Evolutionary conservation across 2,888 invertebrate genomes (phyloP).

Genomic region (Apodemia duryi): DNA sequence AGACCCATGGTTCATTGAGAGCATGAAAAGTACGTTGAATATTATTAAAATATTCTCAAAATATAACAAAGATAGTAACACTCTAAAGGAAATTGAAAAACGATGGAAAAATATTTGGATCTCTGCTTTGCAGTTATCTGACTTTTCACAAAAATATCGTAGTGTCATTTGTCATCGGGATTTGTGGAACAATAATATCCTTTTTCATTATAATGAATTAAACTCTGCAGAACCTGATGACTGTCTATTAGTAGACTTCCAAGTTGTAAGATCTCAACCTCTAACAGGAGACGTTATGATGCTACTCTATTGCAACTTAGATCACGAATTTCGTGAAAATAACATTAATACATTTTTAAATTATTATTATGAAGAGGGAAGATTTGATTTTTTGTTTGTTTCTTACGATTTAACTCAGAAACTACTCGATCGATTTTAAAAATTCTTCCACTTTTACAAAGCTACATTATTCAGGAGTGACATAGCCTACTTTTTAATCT

Average conservation of each 20-base stretch:
- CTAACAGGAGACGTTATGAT: constrained; percentile 82
- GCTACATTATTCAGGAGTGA: too few species aligned
- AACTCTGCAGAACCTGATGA: constrained; percentile 59
- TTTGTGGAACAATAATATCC: constrained; percentile 82
- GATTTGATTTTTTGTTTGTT: too few species aligned
- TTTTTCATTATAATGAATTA: constrained; percentile 66
- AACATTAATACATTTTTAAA: constrained; percentile 70
- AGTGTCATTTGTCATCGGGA: constrained; percentile 81
- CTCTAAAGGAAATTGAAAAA: constrained; percentile 42
- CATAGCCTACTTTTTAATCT: too few species aligned
- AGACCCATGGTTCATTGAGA: constrained; percentile 56
- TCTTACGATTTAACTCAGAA: too few species aligned
- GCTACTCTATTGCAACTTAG: constrained; percentile 75
- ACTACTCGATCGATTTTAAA: too few species aligned
- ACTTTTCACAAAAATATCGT: constrained; percentile 49
- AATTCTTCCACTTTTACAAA: too few species aligned
- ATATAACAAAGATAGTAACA: constrained; percentile 38
- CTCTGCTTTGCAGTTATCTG: constrained; percentile 43
- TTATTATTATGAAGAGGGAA: constrained; percentile 71
- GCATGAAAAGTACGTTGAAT: constrained; percentile 55
- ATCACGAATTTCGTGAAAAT: constrained; percentile 64
- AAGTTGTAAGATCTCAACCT: constrained; percentile 82
- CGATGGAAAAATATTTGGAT: constrained; percentile 54
- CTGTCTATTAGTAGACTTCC: constrained; percentile 84
- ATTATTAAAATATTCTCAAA: constrained; percentile 53